Percentiles rank a stretch among this genome's conserved stretches.
Evolutionary conservation across 2,797 vertebrate species (phyloP).

Genomic region (Sphenodon punctatus): DNA sequence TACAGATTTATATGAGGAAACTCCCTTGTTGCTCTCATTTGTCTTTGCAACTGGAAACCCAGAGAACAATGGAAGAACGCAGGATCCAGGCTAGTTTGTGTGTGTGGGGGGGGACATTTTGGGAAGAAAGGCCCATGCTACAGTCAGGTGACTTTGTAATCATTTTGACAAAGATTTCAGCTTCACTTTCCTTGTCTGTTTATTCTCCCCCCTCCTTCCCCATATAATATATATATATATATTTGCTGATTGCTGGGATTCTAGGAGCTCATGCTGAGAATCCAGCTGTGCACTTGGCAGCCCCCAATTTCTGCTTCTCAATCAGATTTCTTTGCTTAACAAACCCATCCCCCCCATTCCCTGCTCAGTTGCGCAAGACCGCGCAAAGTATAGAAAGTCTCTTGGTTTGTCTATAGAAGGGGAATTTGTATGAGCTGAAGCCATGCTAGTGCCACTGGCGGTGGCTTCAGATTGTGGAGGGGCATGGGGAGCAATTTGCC

Average conservation of each 20-base stretch:
- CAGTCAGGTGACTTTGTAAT: neutral
- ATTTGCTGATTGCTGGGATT: neutral
- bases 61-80: fast-evolving
- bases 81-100: fast-evolving
- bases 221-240: no score
- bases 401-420: neutral
- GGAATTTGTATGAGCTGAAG: no score
- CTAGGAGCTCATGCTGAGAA: fast-evolving
- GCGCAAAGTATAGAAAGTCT: neutral
- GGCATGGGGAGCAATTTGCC: no score
- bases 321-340: neutral
- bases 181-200: fast-evolving
- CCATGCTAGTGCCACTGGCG: no score
- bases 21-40: fast-evolving
- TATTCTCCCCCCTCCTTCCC: fast-evolving
- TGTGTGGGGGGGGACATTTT: neutral
- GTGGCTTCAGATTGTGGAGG: no score
- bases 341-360: neutral
- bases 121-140: neutral
- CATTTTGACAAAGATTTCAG: neutral
- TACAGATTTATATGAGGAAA: neutral
- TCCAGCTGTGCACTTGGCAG: fast-evolving
- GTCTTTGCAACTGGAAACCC: neutral
- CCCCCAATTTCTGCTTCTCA: neutral
- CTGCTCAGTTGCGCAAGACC: no score